Base-by-base conservation (phyloP, 2,888 invertebrate species). In the Eustalomyia histrio region DNA sequence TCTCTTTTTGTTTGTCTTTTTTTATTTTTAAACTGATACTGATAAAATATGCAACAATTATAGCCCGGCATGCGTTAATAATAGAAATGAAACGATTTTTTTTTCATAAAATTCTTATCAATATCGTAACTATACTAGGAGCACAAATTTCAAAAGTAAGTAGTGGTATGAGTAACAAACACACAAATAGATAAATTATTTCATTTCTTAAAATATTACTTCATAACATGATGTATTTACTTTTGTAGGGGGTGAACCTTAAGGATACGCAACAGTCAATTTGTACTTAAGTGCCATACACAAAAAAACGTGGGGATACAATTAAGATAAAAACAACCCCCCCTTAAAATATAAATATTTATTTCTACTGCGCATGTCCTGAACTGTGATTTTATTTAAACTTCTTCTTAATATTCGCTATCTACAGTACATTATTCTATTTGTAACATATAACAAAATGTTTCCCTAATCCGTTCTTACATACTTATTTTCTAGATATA, bases 121-220 rank as follows among this genome's bases (percentile, higher is more conserved):
- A 86, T 87, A 88, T 88, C 88, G 87, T 86, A 87, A 85, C 86
- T 86, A 84, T 88, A 89, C 85, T 88, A 87, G 89, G 89, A 85
- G 86, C 85, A 68, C 89, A 89, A 89, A 87, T 84, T 84, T 80
- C 73, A 68, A 63, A 80, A 88, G 88, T 71, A 88, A 85, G 88
- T 84, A 76, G 86, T 86, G 83, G 55, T 43, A 67, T 85, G 83
- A 72, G 79, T 65, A 55, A 33, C 16, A 21, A 64, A 47, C 24
- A 14, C 10, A 16, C 14, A n/a, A 24, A 47, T 24, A 29, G 24
- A n/a, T 16, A 24, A 33, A 64, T 12, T 24, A 17, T 1, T 8
- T 16, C 8, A 14, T 39, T 39, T 39, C 39, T 9, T 39, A 1
- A 39, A 8, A 12, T 39, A 12, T 39, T 39, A 14, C 2, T 39